These are phyloP conservation scores for Macrosiphum euphorbiae DNA, from an alignment of 2,888 invertebrate genomes.

Conservation along the genomic window DNA sequence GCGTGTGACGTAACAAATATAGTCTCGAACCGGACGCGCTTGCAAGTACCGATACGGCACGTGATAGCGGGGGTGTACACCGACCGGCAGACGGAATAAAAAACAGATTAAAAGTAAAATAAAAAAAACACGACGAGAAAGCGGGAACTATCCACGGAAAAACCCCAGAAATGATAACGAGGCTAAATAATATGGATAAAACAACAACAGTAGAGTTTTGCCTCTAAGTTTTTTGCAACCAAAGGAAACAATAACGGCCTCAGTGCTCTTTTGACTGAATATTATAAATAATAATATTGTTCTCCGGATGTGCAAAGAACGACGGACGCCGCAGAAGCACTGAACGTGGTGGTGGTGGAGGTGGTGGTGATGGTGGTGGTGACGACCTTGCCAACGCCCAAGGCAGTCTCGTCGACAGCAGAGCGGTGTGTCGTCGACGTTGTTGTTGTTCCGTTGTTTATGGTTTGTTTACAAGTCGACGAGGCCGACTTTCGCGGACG, in stretches of 20 bases:
- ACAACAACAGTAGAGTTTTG: background rate
- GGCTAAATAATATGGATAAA: background rate
- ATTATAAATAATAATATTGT: constrained; percentile 1
- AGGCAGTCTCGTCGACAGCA: constrained; percentile 57
- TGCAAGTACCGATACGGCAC: background rate
- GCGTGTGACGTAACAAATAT: constrained; percentile 46
- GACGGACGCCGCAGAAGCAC: background rate
- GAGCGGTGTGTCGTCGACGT: constrained; percentile 27
- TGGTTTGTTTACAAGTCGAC: constrained; percentile 50
- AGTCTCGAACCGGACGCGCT: constrained; percentile 40
- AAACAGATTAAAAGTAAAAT: background rate
- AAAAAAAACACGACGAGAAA: background rate
- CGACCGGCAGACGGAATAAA: background rate
- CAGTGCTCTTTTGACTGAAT: background rate
- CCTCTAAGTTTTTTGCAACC: no score
- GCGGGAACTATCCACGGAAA: background rate
- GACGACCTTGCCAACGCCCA: constrained; percentile 64
- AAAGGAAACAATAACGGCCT: background rate
- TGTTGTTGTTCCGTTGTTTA: constrained; percentile 62
- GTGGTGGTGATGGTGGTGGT: background rate
- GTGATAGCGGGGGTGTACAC: background rate
- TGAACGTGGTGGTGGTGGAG: background rate
- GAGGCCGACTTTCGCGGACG: constrained; percentile 57
- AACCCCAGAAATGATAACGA: background rate
- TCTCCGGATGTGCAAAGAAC: constrained; percentile 44